Conservation (phyloP, 2,113 vertebrate genomes). For the Forbesichthys papilliferus region DNA sequence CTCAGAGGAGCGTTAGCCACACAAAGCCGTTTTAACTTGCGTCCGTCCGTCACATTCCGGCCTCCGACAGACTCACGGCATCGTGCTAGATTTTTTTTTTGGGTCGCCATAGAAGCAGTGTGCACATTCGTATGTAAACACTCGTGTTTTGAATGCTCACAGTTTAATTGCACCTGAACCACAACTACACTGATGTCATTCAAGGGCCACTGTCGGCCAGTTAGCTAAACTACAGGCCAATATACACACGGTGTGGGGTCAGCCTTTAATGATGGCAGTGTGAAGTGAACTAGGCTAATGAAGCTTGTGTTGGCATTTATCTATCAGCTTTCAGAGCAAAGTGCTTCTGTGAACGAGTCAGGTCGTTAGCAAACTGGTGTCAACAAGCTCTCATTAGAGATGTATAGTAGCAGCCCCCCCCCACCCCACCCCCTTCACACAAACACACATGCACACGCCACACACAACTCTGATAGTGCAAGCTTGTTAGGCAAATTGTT, state of each 20-base stretch:
- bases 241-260: constrained; percentile 4
- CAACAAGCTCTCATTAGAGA: constrained; percentile 66
- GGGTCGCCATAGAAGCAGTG: background rate
- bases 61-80: constrained; percentile 43
- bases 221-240: too few species aligned
- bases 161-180: too few species aligned
- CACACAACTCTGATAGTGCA: constrained; percentile 26
- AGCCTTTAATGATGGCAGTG: constrained; percentile 32
- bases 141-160: background rate
- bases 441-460: constrained; percentile 1
- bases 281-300: constrained; percentile 28
- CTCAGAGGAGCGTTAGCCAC: constrained; percentile 1
- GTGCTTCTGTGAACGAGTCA: constrained; percentile 44
- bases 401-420: constrained; percentile 26
- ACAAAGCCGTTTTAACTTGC: constrained; percentile 40
- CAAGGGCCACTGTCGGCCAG: too few species aligned
- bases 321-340: constrained; percentile 40
- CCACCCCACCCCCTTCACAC: background rate
- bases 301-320: constrained; percentile 29
- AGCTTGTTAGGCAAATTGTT: constrained; percentile 55
- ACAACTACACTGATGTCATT: too few species aligned
- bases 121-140: background rate
- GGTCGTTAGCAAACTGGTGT: constrained; percentile 66
- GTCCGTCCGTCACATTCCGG: constrained; percentile 60
- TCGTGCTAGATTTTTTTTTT: constrained; percentile 40